A percentile compares a stretch with the other conserved stretches of the same genome.
These are phyloP conservation scores for Akabosia matsudoensis DNA, from an alignment of 1,140 invertebrate genomes.

Conservation along the genomic window DNA sequence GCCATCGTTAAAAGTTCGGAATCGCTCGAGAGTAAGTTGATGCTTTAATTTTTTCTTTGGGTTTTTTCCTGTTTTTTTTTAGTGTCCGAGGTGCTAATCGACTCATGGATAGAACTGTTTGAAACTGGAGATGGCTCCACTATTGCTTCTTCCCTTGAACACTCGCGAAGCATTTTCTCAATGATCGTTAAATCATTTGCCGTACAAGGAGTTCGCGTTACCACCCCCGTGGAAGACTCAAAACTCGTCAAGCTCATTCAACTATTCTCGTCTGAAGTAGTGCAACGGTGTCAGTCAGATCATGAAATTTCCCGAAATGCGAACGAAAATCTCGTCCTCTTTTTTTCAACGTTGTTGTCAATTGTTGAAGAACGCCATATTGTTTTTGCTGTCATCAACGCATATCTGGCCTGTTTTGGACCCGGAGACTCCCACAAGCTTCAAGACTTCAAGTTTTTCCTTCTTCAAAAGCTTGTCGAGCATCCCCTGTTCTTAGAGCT, in stretches of 20 bases:
- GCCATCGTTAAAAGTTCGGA: no score
- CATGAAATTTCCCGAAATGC: conserved; percentile 36
- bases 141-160: conserved; percentile 44
- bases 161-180: conserved; percentile 38
- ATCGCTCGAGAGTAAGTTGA: no score
- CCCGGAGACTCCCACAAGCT: conserved; percentile 46
- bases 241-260: conserved; percentile 41
- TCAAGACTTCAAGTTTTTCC: conserved; percentile 43
- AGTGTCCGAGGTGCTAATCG: conserved; percentile 43
- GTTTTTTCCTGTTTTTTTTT: conserved; percentile 13
- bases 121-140: conserved; percentile 45
- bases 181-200: conserved; percentile 46
- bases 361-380: conserved; percentile 38
- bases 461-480: conserved; percentile 39
- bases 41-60: neutral
- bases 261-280: conserved; percentile 42
- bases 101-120: conserved; percentile 45
- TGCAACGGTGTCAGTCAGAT: conserved; percentile 43
- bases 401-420: conserved; percentile 46
- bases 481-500: conserved; percentile 45
- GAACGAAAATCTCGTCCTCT: conserved; percentile 40
- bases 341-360: conserved; percentile 36
- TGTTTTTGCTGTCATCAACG: conserved; percentile 44
- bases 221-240: conserved; percentile 39
- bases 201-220: conserved; percentile 39